phyloP scores from a whole-genome alignment of 2,797 vertebrate genomes.

The Hozukius guyotensis region DNA sequence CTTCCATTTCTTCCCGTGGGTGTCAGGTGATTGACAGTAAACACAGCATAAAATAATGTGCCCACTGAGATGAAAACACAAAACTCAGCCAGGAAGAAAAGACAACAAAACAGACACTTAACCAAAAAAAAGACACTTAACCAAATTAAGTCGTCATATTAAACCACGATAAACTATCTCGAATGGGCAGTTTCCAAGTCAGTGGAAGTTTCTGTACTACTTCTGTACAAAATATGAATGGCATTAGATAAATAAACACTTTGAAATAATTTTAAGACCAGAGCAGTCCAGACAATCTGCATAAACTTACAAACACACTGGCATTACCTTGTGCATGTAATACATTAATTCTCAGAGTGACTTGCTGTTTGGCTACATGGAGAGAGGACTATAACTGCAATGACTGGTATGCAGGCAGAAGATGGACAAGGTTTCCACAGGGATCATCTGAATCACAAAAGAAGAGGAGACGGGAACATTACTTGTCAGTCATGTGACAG shows the following conservation, averaged over 20 bases:
- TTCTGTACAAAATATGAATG: background rate
- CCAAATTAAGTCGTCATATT: conserved; percentile 39
- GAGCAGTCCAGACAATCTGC: background rate
- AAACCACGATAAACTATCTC: conserved; percentile 23
- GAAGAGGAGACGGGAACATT: conserved; percentile 54
- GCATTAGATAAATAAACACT: background rate
- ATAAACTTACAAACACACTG: background rate
- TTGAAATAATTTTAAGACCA: background rate
- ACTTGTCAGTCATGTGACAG: conserved; percentile 73
- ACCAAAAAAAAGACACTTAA: conserved; percentile 7
- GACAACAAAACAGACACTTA: conserved; percentile 35
- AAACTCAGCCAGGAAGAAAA: conserved; percentile 48
- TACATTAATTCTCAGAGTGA: background rate
- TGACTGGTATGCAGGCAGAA: conserved; percentile 13
- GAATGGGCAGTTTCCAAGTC: background rate
- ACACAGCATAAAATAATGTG: conserved; percentile 56
- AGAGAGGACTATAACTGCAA: background rate
- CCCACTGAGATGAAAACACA: conserved; percentile 61
- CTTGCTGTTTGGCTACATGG: conserved; percentile 5
- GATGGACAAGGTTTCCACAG: conserved; percentile 39
- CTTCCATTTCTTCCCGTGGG: conserved; percentile 55
- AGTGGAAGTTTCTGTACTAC: background rate
- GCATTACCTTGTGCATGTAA: background rate
- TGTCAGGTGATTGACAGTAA: conserved; percentile 73
- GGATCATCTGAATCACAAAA: conserved; percentile 52